Evolutionary conservation across 2,797 vertebrate species (phyloP), one percentile per base, ranked within the genome.

Genomic region (Enteromius treurensis): DNA sequence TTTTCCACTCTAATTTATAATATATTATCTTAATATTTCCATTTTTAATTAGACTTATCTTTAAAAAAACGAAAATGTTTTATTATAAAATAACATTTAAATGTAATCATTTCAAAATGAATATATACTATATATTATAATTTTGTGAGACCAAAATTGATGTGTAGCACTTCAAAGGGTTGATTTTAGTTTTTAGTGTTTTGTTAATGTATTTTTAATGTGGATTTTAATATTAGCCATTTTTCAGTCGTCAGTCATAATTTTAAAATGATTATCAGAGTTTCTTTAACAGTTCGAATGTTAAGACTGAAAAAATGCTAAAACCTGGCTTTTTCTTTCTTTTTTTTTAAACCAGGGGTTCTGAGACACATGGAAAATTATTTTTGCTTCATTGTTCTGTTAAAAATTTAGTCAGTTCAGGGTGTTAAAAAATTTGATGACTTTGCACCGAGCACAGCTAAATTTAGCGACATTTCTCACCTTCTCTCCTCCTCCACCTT

Each of bases 401-500:
- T 49, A 32, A 78, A 77, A 78, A 40, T 21, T 17, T 29, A 45
- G 9, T 77, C 14, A 60, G 23, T 62, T 77, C 55, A 77, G 53
- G 21, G 26, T 73, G 51, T 76, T 58, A 40, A 60, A 58, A 73
- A 75, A 42, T 9, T 4, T 47, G 40, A 64, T 47, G 40, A 77
- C 37, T 62, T 40, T 23, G 17, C 37, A 77, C 21, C 8, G 14
- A 77, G 13, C 29, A 19, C 17, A 5, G 23, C 26, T 23, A 34
- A n/a, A n/a, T 64, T 73, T 32, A 73, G 10, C 29, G 49, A n/a
- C 51, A 82, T 79, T 34, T 77, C 82, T 89, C 91, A 99, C 98
- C 97, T 99, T 98, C 76, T 92, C 86, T 70, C 98, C 98, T 34
- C 93, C 70, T 87, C 90, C 80, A 86, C 97, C 98, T 92, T 97